Base-by-base conservation (phyloP, 1,140 invertebrate species). In the Archivesica marissinica region DNA sequence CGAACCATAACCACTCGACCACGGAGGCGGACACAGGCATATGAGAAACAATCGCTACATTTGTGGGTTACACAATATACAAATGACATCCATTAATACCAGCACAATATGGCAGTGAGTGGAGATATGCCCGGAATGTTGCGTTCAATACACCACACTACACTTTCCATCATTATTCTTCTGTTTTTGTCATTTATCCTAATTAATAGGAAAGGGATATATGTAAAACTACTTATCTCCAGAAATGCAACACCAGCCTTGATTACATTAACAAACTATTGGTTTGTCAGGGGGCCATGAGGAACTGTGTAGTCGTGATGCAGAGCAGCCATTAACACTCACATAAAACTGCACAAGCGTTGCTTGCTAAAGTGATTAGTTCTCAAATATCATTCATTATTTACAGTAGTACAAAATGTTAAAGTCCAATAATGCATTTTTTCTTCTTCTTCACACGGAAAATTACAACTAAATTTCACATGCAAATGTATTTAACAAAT, bases 251-350 rank as follows among this genome's bases (percentile, higher is more conserved):
- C 38, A 15, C 68, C 4, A 20, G 15, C 20, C 39, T 25, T 50
- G 35, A 72, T 72, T 72, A 72, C 41, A 47, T 30, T 30, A 72
- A 72, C 68, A 72, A 72, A 50, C 7, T 28, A 50, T 33, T 17
- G 28, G 33, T 41, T 72, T 72, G 68, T 72, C 41, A 72, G 23
- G 2, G 4, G 28, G 68, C 68, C 68, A 72, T 72, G 25, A 25
- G 15, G 6, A 64, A 64, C 38, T 2, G 1, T 25, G 59, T 35
- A 13, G 9, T n/a, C 9, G n/a, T 28, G 1, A 28, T 28, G 54
- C 25, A 59, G 3, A 28, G 33, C n/a, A n/a, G 13, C 3, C 25
- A 59, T 59, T 59, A 59, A 28, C 54, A 6, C 23, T 4, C 15
- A 59, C 1, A 59, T 3, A 28, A 3, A 59, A 59, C n/a, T 59